Evolutionary conservation across 2,888 invertebrate genomes (phyloP).

Genomic region (Syrphus vitripennis): DNA sequence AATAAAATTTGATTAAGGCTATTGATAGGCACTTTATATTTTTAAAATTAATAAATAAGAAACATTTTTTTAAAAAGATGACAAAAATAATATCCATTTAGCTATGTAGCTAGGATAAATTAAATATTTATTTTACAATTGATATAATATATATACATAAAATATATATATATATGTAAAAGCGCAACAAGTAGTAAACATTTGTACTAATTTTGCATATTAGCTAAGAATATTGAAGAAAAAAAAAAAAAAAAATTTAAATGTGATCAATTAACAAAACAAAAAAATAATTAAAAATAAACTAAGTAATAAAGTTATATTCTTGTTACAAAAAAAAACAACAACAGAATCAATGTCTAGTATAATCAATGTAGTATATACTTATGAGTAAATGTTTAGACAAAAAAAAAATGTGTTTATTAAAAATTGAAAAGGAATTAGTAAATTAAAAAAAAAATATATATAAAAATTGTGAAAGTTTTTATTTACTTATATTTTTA

Average conservation of each 20-base stretch:
- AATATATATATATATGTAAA: constrained; percentile 16
- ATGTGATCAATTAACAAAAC: constrained; percentile 53
- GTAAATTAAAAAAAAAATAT: background rate
- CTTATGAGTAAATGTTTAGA: constrained; percentile 43
- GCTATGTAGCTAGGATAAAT: constrained; percentile 65
- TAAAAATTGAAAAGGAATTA: background rate
- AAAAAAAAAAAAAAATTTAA: constrained; percentile 42
- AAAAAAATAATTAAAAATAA: constrained; percentile 5
- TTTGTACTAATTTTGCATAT: constrained; percentile 61
- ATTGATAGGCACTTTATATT: constrained; percentile 3
- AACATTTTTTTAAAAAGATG: background rate
- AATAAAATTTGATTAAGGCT: constrained; percentile 15
- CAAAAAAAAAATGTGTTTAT: constrained; percentile 12
- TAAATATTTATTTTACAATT: constrained; percentile 68
- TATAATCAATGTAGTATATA: constrained; percentile 44
- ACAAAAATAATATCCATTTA: constrained; percentile 34
- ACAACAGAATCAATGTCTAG: constrained; percentile 38
- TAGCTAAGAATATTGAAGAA: constrained; percentile 46
- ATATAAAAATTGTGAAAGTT: background rate
- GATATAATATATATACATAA: background rate
- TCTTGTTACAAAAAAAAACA: constrained; percentile 60
- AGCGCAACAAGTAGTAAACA: constrained; percentile 62
- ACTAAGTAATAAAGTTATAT: constrained; percentile 60
- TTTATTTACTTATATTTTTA: background rate
- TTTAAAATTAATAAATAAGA: background rate